Conservation (phyloP, 92 coral and sea anemone species). For the Muricea muricata region DNA sequence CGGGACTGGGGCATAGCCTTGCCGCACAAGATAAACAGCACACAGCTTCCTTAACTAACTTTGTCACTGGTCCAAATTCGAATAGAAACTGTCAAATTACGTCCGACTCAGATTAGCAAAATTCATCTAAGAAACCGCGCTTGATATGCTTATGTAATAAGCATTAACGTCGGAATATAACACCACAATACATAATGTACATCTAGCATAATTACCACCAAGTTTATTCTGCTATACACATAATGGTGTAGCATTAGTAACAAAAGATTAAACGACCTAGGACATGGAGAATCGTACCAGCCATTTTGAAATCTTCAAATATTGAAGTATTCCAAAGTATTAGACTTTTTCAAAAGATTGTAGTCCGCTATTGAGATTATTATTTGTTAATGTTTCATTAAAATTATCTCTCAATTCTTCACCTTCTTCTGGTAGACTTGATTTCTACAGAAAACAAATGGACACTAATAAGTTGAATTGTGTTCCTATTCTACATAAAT, state of each 20-base stretch:
- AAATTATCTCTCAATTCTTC: background rate
- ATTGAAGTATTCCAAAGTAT: too few species aligned
- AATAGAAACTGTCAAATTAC: background rate
- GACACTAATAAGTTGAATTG: too few species aligned
- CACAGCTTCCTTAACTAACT: background rate
- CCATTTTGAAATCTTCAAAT: too few species aligned
- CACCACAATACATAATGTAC: background rate
- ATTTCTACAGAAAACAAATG: slow-evolving; percentile 1
- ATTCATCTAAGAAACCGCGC: background rate
- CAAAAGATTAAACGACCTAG: too few species aligned
- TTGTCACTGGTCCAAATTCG: background rate
- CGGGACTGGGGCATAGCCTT: background rate
- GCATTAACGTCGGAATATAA: background rate
- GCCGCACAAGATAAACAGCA: background rate
- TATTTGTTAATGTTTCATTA: slow-evolving; percentile 1
- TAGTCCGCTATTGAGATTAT: background rate
- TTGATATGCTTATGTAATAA: background rate
- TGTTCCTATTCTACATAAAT: too few species aligned
- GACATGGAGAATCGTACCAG: too few species aligned
- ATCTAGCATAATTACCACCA: background rate
- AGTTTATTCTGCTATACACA: background rate
- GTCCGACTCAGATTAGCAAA: slow-evolving; percentile 3
- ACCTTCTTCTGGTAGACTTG: slow-evolving; percentile 10
- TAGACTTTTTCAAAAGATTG: background rate
- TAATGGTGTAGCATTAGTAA: background rate